Base-by-base conservation (phyloP, 2,888 invertebrate genomes). In the Phymatocera aterrima region DNA sequence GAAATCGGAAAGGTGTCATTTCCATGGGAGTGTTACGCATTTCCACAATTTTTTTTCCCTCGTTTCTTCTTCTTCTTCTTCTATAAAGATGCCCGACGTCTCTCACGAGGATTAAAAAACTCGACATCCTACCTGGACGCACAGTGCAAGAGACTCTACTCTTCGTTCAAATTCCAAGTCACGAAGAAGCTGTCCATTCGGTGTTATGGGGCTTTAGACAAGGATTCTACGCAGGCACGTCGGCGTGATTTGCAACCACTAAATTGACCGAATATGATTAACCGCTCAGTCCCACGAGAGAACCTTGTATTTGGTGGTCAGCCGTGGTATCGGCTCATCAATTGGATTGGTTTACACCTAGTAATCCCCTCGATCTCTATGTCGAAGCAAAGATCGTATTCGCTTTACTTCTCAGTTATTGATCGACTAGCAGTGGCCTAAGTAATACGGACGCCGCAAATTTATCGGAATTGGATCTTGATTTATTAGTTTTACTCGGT, bases 201-300 rank as follows among this genome's bases (percentile, higher is more conserved):
- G 34, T 15, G 15, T 18, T 24, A 12, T 61, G 15, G 15, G 37
- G 61, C 34, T 10, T 18, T 28, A 18, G n/a, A 37, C 61, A 37
- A 64, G 34, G 61, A 68, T 68, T 68, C 68, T 68, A 28, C 24
- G 46, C 28, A 46, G 40, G 8, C 57, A 31, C 21, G 40, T 40
- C 60, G 40, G 75, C 68, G 43, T 70, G 54, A 78, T 78, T n/a
- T 70, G 51, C 78, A 18, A n/a, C 78, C 68, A 21, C 57, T 68
- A 70, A 70, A 68, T 70, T 78, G 78, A 34, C 68, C 78, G 48
- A 78, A 68, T 78, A 78, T 70, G 78, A 78, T 78, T 78, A 78
- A 70, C 78, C 68, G 54, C 54, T 70, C 12, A 15, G 65, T 70
- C 54, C 65, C 40, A 37, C 24, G 54, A 43, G 78, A 54, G 48